Evolutionary conservation across 2,888 invertebrate genomes (phyloP).

Genomic region (Acleris holmiana): DNA sequence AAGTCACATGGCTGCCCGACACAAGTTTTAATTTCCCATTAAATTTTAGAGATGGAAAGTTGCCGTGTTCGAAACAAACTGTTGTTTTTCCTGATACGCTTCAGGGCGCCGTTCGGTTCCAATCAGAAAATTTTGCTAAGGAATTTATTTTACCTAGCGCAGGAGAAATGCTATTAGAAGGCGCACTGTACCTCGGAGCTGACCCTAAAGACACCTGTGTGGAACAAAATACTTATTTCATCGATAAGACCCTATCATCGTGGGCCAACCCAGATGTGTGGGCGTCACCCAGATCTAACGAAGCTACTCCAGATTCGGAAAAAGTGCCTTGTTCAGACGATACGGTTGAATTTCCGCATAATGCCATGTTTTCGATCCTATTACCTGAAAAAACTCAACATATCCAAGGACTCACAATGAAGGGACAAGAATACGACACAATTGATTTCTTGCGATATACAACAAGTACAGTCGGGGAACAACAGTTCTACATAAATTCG

Average conservation of each 20-base stretch:
- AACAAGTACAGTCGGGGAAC: slow-evolving; percentile 3
- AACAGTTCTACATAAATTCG: slow-evolving; percentile 56
- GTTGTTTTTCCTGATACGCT: slow-evolving; percentile 68
- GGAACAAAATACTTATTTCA: slow-evolving; percentile 59
- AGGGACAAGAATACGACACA: slow-evolving; percentile 45
- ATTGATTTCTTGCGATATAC: too few relatives aligned
- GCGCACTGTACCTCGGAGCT: slow-evolving; percentile 56
- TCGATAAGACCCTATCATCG: slow-evolving; percentile 57
- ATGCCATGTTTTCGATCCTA: slow-evolving; percentile 55
- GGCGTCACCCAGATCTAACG: slow-evolving; percentile 67
- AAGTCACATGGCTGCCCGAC: slow-evolving; percentile 70
- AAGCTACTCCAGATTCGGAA: slow-evolving; percentile 79
- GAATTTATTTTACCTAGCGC: slow-evolving; percentile 68
- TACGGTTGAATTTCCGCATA: slow-evolving; percentile 63
- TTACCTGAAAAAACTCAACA: slow-evolving; percentile 59
- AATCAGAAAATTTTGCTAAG: slow-evolving; percentile 53
- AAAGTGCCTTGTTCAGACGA: slow-evolving; percentile 78
- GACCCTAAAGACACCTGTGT: slow-evolving; percentile 55
- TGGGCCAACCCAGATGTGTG: slow-evolving; percentile 76
- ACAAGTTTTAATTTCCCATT: slow-evolving; percentile 64
- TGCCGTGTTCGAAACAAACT: slow-evolving; percentile 71
- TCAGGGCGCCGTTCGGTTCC: slow-evolving; percentile 55
- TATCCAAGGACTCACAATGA: slow-evolving; percentile 53
- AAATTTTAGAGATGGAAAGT: slow-evolving; percentile 64
- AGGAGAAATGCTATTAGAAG: slow-evolving; percentile 68